Evolutionary conservation across 2,797 vertebrate species (phyloP), one percentile per base, ranked within the genome.

Genomic region (Columba guinea): DNA sequence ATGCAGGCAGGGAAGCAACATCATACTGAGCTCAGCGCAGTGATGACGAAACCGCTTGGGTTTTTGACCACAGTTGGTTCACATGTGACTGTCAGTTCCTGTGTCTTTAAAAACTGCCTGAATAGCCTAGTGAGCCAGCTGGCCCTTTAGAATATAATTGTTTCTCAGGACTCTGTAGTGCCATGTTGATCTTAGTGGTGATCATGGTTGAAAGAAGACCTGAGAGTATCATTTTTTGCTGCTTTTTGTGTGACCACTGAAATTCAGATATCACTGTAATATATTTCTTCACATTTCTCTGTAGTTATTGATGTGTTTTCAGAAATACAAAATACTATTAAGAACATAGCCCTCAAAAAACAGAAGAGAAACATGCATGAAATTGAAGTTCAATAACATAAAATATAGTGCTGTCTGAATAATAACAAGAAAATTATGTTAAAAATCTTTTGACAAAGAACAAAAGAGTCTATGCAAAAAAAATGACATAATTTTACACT

Each of bases 401-500:
- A 95, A 90, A 87, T 80, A 48, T 22, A 68, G 34, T 20, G 5
- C 56, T 83, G 8, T 62, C 14, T 49, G 28, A 48, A 48, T 83
- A 59, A 46, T 62, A 91, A 44, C 32, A 96, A 84, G 75, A 52
- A 90, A 91, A 96, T 80, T 11, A 77, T 80, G 78, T 89, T 85
- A 64, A 87, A 84, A 77, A 22, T 46, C 53, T 53, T 90, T 90
- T 94, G 77, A 63, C n/a, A 89, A 60, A 64, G 35, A 95, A 62
- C 35, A 88, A 37, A 69, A 58, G 30, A 41, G 37, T 73, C 30
- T 84, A 6, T 80, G 32, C 90, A 34, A 78, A 87, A 94, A 94
- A 89, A 77, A 28, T 48, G 56, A 39, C 19, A 24, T 46, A 20
- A 22, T 67, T 94, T 84, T 21, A 67, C 13, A 28, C 21, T 78